Percentiles rank a stretch among this genome's conserved stretches.
These are phyloP conservation scores for Drosophila dunni DNA, from an alignment of 1,140 invertebrate species.

Conservation along the genomic window DNA sequence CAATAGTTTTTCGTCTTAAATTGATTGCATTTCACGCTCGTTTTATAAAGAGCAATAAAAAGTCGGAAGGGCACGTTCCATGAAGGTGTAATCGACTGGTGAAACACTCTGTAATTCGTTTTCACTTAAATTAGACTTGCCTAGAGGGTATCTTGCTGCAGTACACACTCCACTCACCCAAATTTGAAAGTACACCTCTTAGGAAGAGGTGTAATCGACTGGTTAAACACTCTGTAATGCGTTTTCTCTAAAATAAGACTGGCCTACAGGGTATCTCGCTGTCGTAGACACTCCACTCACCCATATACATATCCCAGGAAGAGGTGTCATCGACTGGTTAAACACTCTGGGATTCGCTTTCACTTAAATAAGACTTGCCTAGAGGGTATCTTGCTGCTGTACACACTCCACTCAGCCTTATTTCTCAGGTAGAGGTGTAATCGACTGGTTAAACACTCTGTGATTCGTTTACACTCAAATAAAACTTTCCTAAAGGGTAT, in stretches of 20 bases:
- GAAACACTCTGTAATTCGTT: background rate
- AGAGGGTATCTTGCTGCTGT: background rate
- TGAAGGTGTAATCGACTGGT: no score
- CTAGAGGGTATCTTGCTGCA: background rate
- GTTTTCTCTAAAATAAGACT: background rate
- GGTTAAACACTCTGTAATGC: background rate
- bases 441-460: background rate
- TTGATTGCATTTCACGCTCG: background rate
- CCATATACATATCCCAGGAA: background rate
- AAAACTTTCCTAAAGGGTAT: background rate
- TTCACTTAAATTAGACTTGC: background rate
- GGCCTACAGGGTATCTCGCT: background rate
- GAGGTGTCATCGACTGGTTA: no score
- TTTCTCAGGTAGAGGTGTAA: no score
- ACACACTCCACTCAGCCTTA: no score
- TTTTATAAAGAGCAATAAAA: background rate
- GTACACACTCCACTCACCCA: background rate
- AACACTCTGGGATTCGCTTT: background rate
- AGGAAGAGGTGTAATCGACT: background rate
- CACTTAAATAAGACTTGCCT: background rate
- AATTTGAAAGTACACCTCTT: no score
- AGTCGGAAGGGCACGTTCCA: background rate
- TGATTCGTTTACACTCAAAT: background rate
- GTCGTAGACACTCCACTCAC: background rate
- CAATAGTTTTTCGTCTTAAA: background rate